Conservation (phyloP, 30 jellyfish, hydroid and myxozoan species). For the Catostylus mosaicus region DNA sequence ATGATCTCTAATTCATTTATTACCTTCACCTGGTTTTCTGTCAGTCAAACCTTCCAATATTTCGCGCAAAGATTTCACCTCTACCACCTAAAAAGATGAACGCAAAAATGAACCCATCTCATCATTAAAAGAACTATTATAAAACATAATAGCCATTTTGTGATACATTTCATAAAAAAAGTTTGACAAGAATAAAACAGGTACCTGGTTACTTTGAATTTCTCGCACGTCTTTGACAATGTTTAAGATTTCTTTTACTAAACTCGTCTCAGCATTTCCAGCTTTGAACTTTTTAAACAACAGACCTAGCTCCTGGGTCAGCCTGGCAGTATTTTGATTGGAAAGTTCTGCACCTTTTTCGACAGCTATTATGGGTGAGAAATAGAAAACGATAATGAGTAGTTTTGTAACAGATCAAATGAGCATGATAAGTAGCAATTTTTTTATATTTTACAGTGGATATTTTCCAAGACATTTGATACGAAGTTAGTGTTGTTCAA, state of each 20-base stretch:
- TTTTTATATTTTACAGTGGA: too few species aligned
- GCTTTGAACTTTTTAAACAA: slow-evolving; percentile 41
- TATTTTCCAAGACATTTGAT: too few species aligned
- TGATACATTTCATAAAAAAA: too few species aligned
- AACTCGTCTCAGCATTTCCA: slow-evolving; percentile 29
- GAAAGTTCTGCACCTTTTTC: slow-evolving; percentile 6
- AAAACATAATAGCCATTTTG: too few species aligned
- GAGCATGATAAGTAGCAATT: too few species aligned
- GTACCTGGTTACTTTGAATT: slow-evolving; percentile 82
- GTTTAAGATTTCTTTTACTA: slow-evolving; percentile 73
- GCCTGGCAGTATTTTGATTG: neutral
- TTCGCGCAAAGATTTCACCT: slow-evolving; percentile 62
- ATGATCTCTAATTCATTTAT: too few species aligned
- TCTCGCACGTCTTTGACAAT: slow-evolving; percentile 79
- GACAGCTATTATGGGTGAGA: neutral
- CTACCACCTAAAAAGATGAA: slow-evolving; percentile 51
- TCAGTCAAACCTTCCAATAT: slow-evolving; percentile 50
- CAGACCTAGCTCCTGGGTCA: slow-evolving; percentile 29
- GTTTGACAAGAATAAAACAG: neutral
- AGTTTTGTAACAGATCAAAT: too few species aligned
- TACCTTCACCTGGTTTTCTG: slow-evolving; percentile 3
- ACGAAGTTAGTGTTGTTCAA: too few species aligned
- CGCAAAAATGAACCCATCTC: too few species aligned
- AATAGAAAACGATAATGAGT: neutral
- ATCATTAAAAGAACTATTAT: too few species aligned